A percentile compares a stretch with the other conserved stretches of the same genome.
Evolutionary conservation across 1,140 invertebrate genomes (phyloP).

Genomic region (Maconellicoccus hirsutus): DNA sequence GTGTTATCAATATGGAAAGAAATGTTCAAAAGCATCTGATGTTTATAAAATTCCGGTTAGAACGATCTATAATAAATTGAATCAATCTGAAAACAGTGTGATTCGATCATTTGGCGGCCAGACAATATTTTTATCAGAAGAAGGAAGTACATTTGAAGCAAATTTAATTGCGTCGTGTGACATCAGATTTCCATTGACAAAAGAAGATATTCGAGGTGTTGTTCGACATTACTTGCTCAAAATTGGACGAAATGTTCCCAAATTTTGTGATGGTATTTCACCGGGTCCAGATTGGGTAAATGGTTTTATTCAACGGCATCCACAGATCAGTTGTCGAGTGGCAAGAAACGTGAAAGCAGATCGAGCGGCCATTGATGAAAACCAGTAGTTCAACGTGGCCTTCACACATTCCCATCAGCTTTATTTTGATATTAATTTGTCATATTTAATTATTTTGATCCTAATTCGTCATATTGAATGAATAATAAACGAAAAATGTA

Average conservation of each 20-base stretch:
- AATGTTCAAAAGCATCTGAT: neutral
- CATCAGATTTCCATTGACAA: slow-evolving; percentile 10
- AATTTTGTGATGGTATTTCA: slow-evolving; percentile 31
- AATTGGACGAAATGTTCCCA: slow-evolving; percentile 10
- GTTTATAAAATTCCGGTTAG: neutral
- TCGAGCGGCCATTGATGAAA: slow-evolving; percentile 28
- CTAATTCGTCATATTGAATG: too few relatives aligned
- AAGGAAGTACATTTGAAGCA: slow-evolving; percentile 8
- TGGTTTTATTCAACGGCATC: slow-evolving; percentile 31
- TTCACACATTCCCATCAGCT: too few relatives aligned
- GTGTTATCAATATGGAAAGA: too few relatives aligned
- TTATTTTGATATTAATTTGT: too few relatives aligned
- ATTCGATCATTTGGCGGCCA: slow-evolving; percentile 1
- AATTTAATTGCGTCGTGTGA: neutral
- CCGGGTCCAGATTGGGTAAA: slow-evolving; percentile 32
- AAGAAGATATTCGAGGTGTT: slow-evolving; percentile 14
- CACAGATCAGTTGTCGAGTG: slow-evolving; percentile 28
- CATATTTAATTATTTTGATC: too few relatives aligned
- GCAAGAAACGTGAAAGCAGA: slow-evolving; percentile 32
- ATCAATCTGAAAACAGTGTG: neutral
- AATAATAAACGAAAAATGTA: too few relatives aligned
- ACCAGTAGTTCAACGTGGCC: too few relatives aligned
- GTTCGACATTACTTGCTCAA: slow-evolving; percentile 20
- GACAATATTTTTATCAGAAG: slow-evolving; percentile 3
- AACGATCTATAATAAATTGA: neutral